Percentiles rank a stretch among this genome's conserved stretches.
These are phyloP conservation scores for Cataglyphis hispanica DNA, from an alignment of 1,140 invertebrate genomes.

Conservation along the genomic window DNA sequence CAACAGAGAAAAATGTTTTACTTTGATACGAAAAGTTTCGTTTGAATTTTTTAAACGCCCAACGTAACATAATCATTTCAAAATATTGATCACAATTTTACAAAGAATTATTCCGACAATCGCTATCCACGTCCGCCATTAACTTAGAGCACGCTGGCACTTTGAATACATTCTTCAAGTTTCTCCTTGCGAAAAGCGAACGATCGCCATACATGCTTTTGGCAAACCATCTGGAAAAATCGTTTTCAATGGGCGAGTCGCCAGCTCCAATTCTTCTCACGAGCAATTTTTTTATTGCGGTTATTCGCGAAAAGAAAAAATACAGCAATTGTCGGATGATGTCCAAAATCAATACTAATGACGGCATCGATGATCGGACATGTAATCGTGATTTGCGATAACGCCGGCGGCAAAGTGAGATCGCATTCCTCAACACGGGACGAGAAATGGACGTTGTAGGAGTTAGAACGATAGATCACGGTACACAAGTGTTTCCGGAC, in stretches of 20 bases:
- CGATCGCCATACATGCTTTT: not conserved
- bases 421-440: constrained; percentile 10
- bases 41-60: not conserved
- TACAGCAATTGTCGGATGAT: too few species aligned
- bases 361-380: constrained; percentile 2
- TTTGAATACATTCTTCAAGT: constrained; percentile 26
- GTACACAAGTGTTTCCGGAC: constrained; percentile 69
- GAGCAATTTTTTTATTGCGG: not conserved
- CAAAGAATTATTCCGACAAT: constrained; percentile 33
- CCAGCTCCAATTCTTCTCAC: not conserved
- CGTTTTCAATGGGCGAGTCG: not conserved
- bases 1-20: constrained; percentile 1
- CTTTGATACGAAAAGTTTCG: not conserved
- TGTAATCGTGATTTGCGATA: constrained; percentile 2
- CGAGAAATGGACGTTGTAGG: constrained; percentile 52
- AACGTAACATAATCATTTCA: not conserved
- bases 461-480: constrained; percentile 70
- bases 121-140: constrained; percentile 13
- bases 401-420: constrained; percentile 27
- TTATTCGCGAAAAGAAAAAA: not conserved
- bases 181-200: not conserved
- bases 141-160: not conserved
- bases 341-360: not conserved
- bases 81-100: constrained; percentile 28
- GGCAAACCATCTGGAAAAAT: not conserved